Conservation (phyloP, 2,888 invertebrate genomes). For the Argyresthia goedartella region DNA sequence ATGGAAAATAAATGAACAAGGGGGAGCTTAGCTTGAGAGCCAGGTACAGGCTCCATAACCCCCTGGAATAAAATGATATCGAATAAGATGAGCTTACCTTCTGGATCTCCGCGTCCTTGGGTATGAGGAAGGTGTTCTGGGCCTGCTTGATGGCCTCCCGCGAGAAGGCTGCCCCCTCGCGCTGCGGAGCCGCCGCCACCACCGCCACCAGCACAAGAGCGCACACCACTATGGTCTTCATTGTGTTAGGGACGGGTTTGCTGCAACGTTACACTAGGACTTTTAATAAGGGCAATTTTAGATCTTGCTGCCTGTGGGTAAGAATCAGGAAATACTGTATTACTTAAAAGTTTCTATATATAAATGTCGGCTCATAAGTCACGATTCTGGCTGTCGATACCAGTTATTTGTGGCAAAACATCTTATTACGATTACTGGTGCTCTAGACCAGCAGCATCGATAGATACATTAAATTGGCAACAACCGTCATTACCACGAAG, state of each 20-base stretch:
- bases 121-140: constrained; percentile 86
- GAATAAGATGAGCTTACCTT: constrained; percentile 59
- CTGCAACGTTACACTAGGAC: background rate
- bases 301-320: background rate
- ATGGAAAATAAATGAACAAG: no score
- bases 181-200: constrained; percentile 73
- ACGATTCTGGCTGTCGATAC: no score
- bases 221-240: constrained; percentile 50
- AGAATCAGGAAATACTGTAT: no score
- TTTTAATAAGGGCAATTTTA: background rate
- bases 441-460: no score
- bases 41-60: no score
- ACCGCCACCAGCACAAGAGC: constrained; percentile 58
- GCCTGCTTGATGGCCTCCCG: constrained; percentile 91
- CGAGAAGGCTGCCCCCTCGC: constrained; percentile 86
- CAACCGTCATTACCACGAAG: background rate
- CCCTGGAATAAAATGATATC: no score
- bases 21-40: no score
- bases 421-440: background rate
- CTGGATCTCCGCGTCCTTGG: constrained; percentile 88
- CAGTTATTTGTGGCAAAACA: background rate
- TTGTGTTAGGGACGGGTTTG: constrained; percentile 23
- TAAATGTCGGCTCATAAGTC: no score
- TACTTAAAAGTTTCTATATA: no score
- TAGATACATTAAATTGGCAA: no score